Conservation (phyloP, 2,113 vertebrate genomes). For the Oplegnathus fasciatus region DNA sequence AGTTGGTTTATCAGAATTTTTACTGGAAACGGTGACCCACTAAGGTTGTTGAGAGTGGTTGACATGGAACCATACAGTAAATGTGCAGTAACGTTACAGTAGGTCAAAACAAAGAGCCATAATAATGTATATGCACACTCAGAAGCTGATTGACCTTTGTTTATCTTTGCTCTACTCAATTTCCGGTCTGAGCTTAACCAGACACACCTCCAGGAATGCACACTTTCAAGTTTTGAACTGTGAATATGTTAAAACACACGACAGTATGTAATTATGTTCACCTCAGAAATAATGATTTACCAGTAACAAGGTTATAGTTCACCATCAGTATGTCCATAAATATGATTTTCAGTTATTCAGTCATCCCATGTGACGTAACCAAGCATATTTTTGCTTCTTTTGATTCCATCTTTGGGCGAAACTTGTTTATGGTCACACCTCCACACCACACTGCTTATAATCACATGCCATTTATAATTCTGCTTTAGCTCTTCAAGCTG, state of each 20-base stretch:
- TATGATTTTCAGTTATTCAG: background rate
- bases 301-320: background rate
- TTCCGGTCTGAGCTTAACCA: no score
- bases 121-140: no score
- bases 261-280: background rate
- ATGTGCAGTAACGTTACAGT: no score
- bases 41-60: no score
- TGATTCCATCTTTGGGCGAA: constrained; percentile 15
- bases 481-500: constrained; percentile 27
- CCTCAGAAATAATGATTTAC: background rate
- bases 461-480: constrained; percentile 20
- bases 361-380: background rate
- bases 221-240: background rate
- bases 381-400: background rate
- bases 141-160: no score
- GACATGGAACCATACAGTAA: no score
- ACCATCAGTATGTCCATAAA: background rate
- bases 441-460: constrained; percentile 1
- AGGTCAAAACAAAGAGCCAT: no score
- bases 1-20: no score
- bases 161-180: no score
- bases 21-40: no score
- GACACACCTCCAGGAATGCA: background rate
- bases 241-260: background rate
- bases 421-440: constrained; percentile 19